Percentiles rank a stretch among this genome's conserved stretches.
These are phyloP conservation scores for Micropterix aruncella DNA, from an alignment of 2,888 invertebrate genomes.

Conservation along the genomic window DNA sequence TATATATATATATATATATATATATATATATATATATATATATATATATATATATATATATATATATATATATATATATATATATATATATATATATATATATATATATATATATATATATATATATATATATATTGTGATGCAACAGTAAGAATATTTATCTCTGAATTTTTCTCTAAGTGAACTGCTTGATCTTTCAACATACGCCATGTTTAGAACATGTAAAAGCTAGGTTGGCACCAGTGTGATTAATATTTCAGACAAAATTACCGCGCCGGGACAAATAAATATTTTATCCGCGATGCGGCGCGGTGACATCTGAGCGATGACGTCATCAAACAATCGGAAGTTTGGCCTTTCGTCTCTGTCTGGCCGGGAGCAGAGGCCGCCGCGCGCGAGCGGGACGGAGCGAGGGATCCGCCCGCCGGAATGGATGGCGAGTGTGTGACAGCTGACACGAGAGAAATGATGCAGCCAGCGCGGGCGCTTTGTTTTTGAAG, in stretches of 20 bases:
- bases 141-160: too few relatives aligned
- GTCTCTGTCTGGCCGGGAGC: neutral
- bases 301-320: neutral
- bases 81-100: too few relatives aligned
- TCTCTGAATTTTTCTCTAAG: too few relatives aligned
- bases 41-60: too few relatives aligned
- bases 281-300: neutral
- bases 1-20: too few relatives aligned
- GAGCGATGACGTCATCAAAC: neutral
- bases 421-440: neutral
- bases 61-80: too few relatives aligned
- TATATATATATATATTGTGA: too few relatives aligned
- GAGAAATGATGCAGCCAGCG: neutral
- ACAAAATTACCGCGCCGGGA: neutral
- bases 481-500: neutral
- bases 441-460: neutral
- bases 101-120: neutral
- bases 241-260: neutral
- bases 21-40: too few relatives aligned
- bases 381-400: neutral
- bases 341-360: neutral
- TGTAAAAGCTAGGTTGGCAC: slow-evolving; percentile 5
- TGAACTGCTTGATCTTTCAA: neutral
- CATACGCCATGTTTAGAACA: too few relatives aligned
- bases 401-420: neutral